phyloP scores from a whole-genome alignment of 2,888 invertebrate species.

The Drosophila robusta region DNA sequence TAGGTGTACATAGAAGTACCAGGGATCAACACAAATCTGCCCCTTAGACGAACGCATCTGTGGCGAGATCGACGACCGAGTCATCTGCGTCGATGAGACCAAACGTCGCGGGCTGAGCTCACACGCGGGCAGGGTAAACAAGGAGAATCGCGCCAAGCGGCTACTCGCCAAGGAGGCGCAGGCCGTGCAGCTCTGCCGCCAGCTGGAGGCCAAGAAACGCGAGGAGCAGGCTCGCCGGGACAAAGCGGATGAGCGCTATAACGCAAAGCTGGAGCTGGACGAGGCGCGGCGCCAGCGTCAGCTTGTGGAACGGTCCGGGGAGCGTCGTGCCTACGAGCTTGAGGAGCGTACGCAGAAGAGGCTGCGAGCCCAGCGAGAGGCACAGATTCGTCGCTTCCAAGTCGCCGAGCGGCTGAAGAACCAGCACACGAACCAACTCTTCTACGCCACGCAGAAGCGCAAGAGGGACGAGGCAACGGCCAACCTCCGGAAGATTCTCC shows the following conservation, averaged over 20 bases:
- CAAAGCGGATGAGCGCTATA: constrained; percentile 1
- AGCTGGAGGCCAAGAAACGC: constrained; percentile 19
- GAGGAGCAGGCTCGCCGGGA: not conserved
- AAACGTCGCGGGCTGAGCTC: constrained; percentile 30
- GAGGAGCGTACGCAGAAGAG: constrained; percentile 27
- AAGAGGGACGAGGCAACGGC: constrained; percentile 5
- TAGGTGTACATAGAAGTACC: too few species aligned
- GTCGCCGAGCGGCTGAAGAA: constrained; percentile 55
- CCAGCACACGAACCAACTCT: constrained; percentile 38
- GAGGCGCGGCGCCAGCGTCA: constrained; percentile 48
- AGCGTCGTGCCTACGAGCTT: constrained; percentile 57
- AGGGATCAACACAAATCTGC: too few species aligned
- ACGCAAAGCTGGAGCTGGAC: constrained; percentile 34
- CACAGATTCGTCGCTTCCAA: constrained; percentile 47
- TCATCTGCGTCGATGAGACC: constrained; percentile 49
- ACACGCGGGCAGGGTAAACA: too few species aligned
- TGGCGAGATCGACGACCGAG: constrained; percentile 53
- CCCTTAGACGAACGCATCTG: constrained; percentile 8
- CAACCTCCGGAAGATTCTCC: constrained; percentile 6
- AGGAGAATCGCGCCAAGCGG: constrained; percentile 7
- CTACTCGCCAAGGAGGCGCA: constrained; percentile 17
- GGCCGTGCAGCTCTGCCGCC: constrained; percentile 15
- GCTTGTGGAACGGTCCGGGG: constrained; percentile 13
- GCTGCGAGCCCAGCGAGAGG: constrained; percentile 5
- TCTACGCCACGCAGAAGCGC: not conserved